Conservation (phyloP, 2,888 invertebrate genomes). For the Maniola hyperantus region DNA sequence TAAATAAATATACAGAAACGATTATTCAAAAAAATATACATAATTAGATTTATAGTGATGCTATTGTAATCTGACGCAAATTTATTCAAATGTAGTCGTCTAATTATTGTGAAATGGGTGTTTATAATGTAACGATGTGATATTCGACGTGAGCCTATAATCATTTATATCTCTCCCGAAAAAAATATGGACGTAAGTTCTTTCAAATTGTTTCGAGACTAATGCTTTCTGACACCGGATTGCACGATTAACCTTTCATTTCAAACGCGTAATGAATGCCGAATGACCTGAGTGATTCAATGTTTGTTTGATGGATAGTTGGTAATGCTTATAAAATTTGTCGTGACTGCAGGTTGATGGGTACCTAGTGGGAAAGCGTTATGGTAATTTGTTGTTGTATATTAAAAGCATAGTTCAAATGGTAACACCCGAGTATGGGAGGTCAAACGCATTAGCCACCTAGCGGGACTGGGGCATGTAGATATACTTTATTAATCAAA, state of each 20-base stretch:
- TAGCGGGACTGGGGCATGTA: conserved; percentile 72
- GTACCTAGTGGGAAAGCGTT: conserved; percentile 73
- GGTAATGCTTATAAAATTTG: conserved; percentile 75
- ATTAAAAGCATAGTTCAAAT: conserved; percentile 77
- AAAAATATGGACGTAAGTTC: conserved; percentile 41
- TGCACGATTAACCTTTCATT: conserved; percentile 38
- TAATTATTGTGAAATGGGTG: conserved; percentile 77
- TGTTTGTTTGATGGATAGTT: conserved; percentile 61
- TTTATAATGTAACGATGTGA: conserved; percentile 68
- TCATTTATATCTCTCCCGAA: conserved; percentile 51
- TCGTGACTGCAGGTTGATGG: conserved; percentile 77
- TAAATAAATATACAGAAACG: conserved; percentile 54
- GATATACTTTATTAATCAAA: conserved; percentile 74
- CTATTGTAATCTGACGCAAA: conserved; percentile 72
- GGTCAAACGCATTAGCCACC: conserved; percentile 81
- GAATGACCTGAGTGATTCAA: conserved; percentile 48
- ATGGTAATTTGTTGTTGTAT: conserved; percentile 73
- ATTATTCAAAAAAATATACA: conserved; percentile 47
- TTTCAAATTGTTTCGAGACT: conserved; percentile 39
- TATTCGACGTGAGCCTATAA: conserved; percentile 68
- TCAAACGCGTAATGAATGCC: conserved; percentile 59
- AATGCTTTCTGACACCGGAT: conserved; percentile 39
- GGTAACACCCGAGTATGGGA: conserved; percentile 71
- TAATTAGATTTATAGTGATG: conserved; percentile 71
- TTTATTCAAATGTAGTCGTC: conserved; percentile 73